Evolutionary conservation across 2,888 invertebrate species (phyloP), one percentile per base, ranked within the genome.

Genomic region (Exocentrus adspersus): DNA sequence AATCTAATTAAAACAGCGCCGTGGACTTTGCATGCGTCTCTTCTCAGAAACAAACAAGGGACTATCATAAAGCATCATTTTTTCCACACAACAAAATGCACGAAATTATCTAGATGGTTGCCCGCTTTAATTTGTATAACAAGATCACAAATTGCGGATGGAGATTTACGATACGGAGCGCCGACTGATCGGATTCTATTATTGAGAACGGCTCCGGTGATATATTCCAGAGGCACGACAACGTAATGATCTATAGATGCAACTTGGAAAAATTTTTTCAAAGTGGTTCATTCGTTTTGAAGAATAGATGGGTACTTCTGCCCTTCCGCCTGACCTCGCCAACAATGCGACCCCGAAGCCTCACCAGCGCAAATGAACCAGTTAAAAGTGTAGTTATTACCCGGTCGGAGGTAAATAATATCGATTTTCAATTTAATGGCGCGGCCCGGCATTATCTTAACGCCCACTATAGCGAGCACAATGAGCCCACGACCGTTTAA

Each of bases 1-100:
- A 77, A 77, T 77, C 77, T 77, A 77, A 77, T 77, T 77, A 77
- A 77, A 71, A n/a, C 69, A 65, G 72, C 72, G 61, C 59, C 46
- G 32, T 59, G 37, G 54, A 53, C 64, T 71, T 73, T 64, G 71
- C 72, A 72, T 74, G 74, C 70, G 54, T 64, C 70, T 68, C 69
- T 75, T 75, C 75, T 67, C 43, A 71, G 75, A 75, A 75, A 70
- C 73, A 70, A 68, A 74, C 70, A 72, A 71, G 67, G 63, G 71
- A 70, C 67, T 68, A 72, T 75, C 72, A 75, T 75, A 75, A 75
- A 75, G 67, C 60, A 72, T 72, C 63, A 71, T 69, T 74, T 68
- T 74, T 75, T 72, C 61, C 65, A 46, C 60, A 65, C 64, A 72
- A 73, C 68, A 67, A 71, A 75, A 71, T 68, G 66, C 70, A 65